Evolutionary conservation across 2,888 invertebrate genomes (phyloP).

Genomic region (Rhagonycha fulva): DNA sequence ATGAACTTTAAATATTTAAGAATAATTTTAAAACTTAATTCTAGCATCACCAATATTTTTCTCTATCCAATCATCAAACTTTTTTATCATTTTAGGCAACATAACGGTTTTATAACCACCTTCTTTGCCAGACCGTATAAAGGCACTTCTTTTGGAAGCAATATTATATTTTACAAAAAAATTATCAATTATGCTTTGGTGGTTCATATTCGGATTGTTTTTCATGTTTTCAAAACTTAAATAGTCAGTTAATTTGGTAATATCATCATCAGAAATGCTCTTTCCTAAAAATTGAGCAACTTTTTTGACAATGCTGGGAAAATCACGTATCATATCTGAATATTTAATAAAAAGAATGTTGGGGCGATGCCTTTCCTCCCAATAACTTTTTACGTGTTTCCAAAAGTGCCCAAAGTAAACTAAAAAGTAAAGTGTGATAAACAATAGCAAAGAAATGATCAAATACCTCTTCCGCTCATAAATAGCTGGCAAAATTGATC

Average conservation of each 20-base stretch:
- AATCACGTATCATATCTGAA: conserved; percentile 79
- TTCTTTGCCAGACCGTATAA: conserved; percentile 57
- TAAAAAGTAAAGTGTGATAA: neutral
- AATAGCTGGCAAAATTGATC: conserved; percentile 78
- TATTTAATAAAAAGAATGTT: conserved; percentile 80
- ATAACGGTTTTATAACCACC: conserved; percentile 60
- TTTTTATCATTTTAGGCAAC: conserved; percentile 69
- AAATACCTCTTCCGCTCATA: conserved; percentile 61
- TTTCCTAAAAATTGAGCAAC: conserved; percentile 54
- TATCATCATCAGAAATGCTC: conserved; percentile 47
- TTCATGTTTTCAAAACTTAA: conserved; percentile 60
- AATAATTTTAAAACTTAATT: conserved; percentile 4
- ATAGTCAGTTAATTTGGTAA: conserved; percentile 52
- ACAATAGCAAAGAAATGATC: neutral
- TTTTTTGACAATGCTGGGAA: conserved; percentile 50
- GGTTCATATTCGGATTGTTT: conserved; percentile 46
- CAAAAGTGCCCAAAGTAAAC: conserved; percentile 40
- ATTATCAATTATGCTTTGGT: conserved; percentile 25
- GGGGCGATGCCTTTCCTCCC: conserved; percentile 69
- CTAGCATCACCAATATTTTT: conserved; percentile 65
- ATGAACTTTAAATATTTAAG: too few relatives aligned
- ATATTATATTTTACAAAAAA: conserved; percentile 46
- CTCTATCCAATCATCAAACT: conserved; percentile 74
- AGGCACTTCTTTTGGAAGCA: conserved; percentile 47
- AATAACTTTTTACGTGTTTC: conserved; percentile 60